Percentiles rank a stretch among this genome's conserved stretches.
Conservation (phyloP, 53 echinoderm and acorn worm genomes). For the Echinarachnius parma region DNA sequence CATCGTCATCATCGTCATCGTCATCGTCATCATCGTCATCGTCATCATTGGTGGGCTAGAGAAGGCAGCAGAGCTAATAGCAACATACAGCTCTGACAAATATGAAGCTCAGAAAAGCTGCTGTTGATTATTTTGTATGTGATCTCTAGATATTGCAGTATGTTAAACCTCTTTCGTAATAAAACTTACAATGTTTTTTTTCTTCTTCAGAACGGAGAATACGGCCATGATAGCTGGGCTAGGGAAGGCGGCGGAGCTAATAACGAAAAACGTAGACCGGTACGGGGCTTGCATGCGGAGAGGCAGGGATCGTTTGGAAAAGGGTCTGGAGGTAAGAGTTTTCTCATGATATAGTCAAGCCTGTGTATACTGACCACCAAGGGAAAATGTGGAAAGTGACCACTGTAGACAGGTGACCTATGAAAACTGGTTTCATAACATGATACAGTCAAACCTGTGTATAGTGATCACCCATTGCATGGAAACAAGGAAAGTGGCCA, state of each 20-base stretch:
- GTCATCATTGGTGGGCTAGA: slow-evolving; percentile 62
- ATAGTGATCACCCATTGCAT: no score
- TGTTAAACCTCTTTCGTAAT: background rate
- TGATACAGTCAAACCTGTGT: no score
- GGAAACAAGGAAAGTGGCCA: no score
- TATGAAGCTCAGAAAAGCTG: no score
- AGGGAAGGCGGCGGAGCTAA: slow-evolving; percentile 84
- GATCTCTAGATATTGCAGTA: no score
- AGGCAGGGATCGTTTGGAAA: slow-evolving; percentile 70
- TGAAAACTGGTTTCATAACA: no score
- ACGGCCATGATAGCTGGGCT: slow-evolving; percentile 88
- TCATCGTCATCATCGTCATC: background rate
- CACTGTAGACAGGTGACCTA: no score
- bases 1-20: background rate
- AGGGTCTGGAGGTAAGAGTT: slow-evolving; percentile 49
- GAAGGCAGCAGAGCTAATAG: slow-evolving; percentile 80
- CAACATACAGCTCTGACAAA: no score
- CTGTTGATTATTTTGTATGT: no score
- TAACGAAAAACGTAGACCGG: slow-evolving; percentile 51
- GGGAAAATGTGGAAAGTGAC: no score
- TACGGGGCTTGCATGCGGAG: slow-evolving; percentile 61
- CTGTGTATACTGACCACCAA: no score
- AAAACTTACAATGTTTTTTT: background rate
- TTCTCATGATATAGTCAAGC: no score
- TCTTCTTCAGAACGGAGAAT: slow-evolving; percentile 69